Conservation (phyloP, 2,113 vertebrate species). For the Perognathus longimembris region DNA sequence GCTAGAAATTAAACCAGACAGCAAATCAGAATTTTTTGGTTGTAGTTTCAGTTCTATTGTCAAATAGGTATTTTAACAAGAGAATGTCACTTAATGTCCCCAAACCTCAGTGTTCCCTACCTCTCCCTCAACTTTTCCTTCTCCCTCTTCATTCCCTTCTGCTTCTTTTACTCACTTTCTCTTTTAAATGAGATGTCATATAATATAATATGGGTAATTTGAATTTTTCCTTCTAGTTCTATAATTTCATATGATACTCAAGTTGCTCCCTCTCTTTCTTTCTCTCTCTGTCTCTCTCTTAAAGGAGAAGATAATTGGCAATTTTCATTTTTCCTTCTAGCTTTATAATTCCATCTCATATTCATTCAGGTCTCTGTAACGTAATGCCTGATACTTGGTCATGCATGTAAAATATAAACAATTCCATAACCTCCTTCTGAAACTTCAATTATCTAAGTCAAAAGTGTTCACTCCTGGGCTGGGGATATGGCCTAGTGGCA, state of each 20-base stretch:
- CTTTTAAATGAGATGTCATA: slow-evolving; percentile 32
- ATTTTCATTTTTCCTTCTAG: slow-evolving; percentile 6
- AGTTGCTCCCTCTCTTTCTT: no score
- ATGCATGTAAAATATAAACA: slow-evolving; percentile 27
- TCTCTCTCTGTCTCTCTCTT: no score
- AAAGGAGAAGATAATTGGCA: background rate
- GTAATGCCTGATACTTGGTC: slow-evolving; percentile 32
- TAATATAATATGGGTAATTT: background rate
- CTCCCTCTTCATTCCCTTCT: no score
- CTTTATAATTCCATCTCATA: background rate
- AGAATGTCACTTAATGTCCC: background rate
- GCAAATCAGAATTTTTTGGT: slow-evolving; percentile 38
- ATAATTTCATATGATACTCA: no score
- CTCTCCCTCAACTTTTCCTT: no score
- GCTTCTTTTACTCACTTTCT: background rate
- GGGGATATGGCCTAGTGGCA: no score
- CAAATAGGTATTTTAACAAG: slow-evolving; percentile 34
- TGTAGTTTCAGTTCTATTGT: background rate
- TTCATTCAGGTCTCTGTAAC: slow-evolving; percentile 37
- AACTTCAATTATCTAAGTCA: slow-evolving; percentile 50
- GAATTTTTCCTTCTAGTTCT: no score
- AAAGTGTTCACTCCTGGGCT: background rate
- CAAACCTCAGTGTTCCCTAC: background rate
- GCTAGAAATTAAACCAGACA: slow-evolving; percentile 1
- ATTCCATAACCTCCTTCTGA: slow-evolving; percentile 56